phyloP scores from a whole-genome alignment of 2,113 vertebrate species.

The Taxidea taxus region DNA sequence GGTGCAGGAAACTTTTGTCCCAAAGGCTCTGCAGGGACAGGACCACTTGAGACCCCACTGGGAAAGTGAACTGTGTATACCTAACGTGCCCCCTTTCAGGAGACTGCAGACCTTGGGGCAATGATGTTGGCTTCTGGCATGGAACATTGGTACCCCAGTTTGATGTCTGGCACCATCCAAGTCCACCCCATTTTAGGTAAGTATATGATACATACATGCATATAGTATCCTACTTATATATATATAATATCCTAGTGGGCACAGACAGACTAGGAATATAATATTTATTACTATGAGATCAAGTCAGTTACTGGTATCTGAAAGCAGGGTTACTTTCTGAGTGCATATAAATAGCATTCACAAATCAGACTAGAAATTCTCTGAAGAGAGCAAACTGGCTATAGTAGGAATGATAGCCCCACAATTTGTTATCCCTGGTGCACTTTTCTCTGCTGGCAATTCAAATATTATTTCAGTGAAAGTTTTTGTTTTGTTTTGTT shows the following conservation, averaged over 20 bases:
- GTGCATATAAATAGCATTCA: not conserved
- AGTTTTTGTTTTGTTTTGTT: not conserved
- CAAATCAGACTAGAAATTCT: not conserved
- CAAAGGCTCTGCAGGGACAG: too few relatives aligned
- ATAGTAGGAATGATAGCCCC: not conserved
- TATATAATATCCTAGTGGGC: not conserved
- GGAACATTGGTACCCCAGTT: too few relatives aligned
- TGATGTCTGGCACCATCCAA: not conserved
- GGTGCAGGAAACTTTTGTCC: not conserved
- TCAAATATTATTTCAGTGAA: not conserved
- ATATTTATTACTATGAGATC: not conserved
- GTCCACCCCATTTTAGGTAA: not conserved
- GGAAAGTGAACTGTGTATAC: not conserved
- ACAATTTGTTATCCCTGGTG: not conserved
- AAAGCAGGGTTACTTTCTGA: not conserved
- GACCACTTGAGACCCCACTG: not conserved
- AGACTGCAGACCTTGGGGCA: not conserved
- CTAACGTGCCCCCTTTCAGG: not conserved
- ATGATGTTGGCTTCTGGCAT: not conserved
- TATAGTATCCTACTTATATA: not conserved
- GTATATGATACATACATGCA: not conserved
- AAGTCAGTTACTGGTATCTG: not conserved
- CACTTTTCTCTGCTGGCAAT: not conserved
- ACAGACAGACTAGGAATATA: not conserved
- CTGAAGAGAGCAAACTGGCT: not conserved